Evolutionary conservation across 2,888 invertebrate genomes (phyloP).

Genomic region (Thecocarcelia acutangulata): DNA sequence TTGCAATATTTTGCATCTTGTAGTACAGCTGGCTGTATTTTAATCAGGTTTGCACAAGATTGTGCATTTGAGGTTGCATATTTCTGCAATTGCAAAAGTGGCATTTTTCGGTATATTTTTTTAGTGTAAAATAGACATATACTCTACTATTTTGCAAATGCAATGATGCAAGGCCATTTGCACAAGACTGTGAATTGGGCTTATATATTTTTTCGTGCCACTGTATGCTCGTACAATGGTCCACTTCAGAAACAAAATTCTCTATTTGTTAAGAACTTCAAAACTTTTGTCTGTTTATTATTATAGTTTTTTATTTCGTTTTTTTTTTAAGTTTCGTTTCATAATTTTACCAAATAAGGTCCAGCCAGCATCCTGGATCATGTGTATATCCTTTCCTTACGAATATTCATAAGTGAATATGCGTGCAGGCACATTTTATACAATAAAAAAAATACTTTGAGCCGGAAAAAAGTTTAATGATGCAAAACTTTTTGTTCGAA

Average conservation of each 20-base stretch:
- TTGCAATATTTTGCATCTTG: no score
- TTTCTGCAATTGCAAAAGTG: no score
- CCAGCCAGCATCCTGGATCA: constrained; percentile 46
- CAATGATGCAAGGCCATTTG: no score
- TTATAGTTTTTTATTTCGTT: constrained; percentile 15
- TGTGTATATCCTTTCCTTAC: constrained; percentile 8
- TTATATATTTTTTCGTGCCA: constrained; percentile 14
- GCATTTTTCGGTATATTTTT: no score
- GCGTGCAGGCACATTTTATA: constrained; percentile 72
- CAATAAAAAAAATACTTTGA: constrained; percentile 76
- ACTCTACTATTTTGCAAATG: no score
- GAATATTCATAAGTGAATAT: no score
- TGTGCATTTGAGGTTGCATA: no score
- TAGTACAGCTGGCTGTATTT: no score
- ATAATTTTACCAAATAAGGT: constrained; percentile 48
- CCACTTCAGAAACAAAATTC: constrained; percentile 24
- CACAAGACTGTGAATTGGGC: no score
- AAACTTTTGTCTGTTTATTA: constrained; percentile 63
- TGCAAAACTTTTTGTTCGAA: constrained; percentile 70
- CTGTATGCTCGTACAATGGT: constrained; percentile 19
- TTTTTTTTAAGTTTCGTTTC: constrained; percentile 22
- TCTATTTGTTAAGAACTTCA: constrained; percentile 55
- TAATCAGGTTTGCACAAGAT: no score
- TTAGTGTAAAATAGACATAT: no score
- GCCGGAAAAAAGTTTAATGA: constrained; percentile 73